Evolutionary conservation across 2,888 invertebrate species (phyloP).

Genomic region (Cacoxenus indagator): DNA sequence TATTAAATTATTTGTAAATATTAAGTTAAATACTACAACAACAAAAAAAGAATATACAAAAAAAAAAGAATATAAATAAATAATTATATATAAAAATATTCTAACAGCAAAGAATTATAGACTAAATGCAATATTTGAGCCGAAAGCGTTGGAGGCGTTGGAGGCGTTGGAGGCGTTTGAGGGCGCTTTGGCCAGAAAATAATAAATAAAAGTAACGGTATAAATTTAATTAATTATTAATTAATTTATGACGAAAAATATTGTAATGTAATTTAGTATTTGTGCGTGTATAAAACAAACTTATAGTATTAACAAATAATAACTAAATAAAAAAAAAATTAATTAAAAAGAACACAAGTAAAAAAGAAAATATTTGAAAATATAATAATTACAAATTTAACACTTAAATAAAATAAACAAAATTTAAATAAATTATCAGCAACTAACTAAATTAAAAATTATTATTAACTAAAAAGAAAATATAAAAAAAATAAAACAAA

Average conservation of each 20-base stretch:
- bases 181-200: constrained; percentile 11
- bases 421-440: constrained; percentile 46
- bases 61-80: constrained; percentile 17
- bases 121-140: constrained; percentile 26
- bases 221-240: constrained; percentile 31
- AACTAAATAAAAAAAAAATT: constrained; percentile 32
- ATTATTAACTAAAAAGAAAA: constrained; percentile 51
- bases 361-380: no score
- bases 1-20: constrained; percentile 48
- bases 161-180: no score
- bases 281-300: constrained; percentile 64
- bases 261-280: constrained; percentile 46
- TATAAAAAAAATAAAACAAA: constrained; percentile 47
- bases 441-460: constrained; percentile 46
- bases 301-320: constrained; percentile 36
- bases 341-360: constrained; percentile 34
- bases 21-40: constrained; percentile 51
- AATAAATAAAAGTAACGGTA: background rate
- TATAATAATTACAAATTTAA: no score
- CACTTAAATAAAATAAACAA: constrained; percentile 38
- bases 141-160: constrained; percentile 38
- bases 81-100: constrained; percentile 10
- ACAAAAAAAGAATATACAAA: constrained; percentile 53
- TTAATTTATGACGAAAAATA: constrained; percentile 1
- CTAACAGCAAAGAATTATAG: constrained; percentile 16